Percentiles rank a stretch among this genome's conserved stretches.
Conservation (phyloP, 2,797 vertebrate genomes). For the Clamator glandarius region DNA sequence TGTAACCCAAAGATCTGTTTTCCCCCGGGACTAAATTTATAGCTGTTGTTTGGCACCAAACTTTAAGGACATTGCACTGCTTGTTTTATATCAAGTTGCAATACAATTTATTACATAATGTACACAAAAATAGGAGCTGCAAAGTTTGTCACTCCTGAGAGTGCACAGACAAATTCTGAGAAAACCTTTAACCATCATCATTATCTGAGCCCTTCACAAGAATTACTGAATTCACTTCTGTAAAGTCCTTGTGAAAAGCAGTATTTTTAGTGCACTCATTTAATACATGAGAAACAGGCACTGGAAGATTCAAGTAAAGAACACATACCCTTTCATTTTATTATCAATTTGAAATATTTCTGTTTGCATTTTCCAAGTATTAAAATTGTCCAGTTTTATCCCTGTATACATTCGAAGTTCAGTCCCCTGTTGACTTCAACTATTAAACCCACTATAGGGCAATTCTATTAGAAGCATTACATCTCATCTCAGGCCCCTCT, state of each 20-base stretch:
- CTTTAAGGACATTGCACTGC: not conserved
- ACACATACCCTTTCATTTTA: not conserved
- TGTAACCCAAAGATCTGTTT: not conserved
- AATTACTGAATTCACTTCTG: not conserved
- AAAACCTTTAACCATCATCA: not conserved
- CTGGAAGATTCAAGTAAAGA: not conserved
- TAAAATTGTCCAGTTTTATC: not conserved
- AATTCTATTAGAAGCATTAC: not conserved
- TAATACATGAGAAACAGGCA: not conserved
- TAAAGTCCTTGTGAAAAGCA: not conserved
- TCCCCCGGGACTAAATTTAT: not conserved
- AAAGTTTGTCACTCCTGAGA: not conserved
- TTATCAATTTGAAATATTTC: not conserved
- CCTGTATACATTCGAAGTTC: not conserved
- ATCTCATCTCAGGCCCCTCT: not conserved
- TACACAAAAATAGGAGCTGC: not conserved
- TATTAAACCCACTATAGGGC: not conserved
- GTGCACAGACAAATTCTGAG: not conserved
- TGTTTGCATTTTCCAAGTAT: not conserved
- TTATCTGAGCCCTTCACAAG: not conserved
- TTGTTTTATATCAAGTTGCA: not conserved
- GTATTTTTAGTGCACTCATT: not conserved
- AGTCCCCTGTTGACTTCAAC: not conserved
- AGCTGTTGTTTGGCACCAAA: not conserved
- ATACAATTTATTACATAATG: not conserved